phyloP scores from a whole-genome alignment of 2,797 vertebrate genomes.

The Manis pentadactyla region DNA sequence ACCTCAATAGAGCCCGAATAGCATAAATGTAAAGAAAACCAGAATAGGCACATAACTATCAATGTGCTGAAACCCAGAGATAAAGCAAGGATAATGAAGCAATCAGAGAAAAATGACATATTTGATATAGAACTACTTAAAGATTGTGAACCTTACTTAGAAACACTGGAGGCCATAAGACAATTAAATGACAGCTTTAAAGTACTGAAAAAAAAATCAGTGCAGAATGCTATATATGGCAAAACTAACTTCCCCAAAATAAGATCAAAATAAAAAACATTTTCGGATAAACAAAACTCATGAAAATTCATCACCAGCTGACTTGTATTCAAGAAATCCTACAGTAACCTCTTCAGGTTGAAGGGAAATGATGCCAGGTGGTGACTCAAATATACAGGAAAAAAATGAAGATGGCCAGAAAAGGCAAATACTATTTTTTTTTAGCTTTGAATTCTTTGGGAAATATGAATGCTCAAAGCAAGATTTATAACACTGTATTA shows the following conservation, averaged over 20 bases:
- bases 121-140: background rate
- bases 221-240: background rate
- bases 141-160: background rate
- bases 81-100: background rate
- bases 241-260: background rate
- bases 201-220: background rate
- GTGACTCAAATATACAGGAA: background rate
- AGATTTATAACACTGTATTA: background rate
- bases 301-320: background rate
- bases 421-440: background rate
- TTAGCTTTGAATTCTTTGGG: background rate
- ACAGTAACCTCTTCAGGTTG: background rate
- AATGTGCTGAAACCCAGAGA: background rate
- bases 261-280: background rate
- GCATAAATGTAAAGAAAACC: background rate
- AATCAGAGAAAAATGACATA: background rate
- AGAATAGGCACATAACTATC: background rate
- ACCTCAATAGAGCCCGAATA: background rate
- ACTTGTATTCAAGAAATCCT: background rate
- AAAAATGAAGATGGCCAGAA: background rate
- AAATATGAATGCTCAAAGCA: background rate
- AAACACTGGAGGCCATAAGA: background rate
- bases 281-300: background rate
- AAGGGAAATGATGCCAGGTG: background rate
- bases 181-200: background rate